Base-by-base conservation (phyloP, 2,113 vertebrate genomes). In the Paraplagusia blochii region DNA sequence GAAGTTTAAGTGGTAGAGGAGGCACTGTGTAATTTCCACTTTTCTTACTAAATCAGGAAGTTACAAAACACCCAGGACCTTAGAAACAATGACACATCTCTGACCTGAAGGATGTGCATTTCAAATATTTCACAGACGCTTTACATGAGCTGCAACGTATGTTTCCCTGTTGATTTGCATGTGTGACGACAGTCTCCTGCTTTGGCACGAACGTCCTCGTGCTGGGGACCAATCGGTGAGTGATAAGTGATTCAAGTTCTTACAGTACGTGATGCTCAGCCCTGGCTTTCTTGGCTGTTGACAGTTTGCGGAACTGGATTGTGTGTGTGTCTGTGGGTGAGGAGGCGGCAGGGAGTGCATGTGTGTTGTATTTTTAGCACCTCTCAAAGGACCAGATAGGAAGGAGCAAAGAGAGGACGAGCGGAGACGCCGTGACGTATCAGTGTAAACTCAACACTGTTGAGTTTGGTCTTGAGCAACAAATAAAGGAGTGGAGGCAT, bases 331-430 rank as follows among this genome's bases (percentile, higher is more conserved):
- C 36, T 46, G 16, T 45, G 34, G 42, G 71, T 13, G 58, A 1
- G 13, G 52, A 16, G 16, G 44, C 19, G 19, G 40, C 62, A 10
- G 45, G 12, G 52, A 44, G 10, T 46, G 42, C 53, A 74, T 81
- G 65, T 81, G 65, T 63, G 62, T 8, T 72, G 64, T 74, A 76
- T 79, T 78, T 80, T 67, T 81, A 79, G 54, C 65, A 62, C 69
- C 49, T 63, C 66, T 49, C 66, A 77, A 69, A 56, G 22, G 22
- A 80, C 61, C 63, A 78, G 46, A 65, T 40, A 59, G 18, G 7
- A 15, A 51, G 16, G 40, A 46, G 52, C 47, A 52, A 53, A 22
- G 52, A 49, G 50, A 46, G 50, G 66, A 63, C 51, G 56, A 58
- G 60, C 15, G 53, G 22, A 29, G 56, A 52, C 19, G 50, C 50